phyloP scores from a whole-genome alignment of 2,113 vertebrate species.

The Ursus arctos region DNA sequence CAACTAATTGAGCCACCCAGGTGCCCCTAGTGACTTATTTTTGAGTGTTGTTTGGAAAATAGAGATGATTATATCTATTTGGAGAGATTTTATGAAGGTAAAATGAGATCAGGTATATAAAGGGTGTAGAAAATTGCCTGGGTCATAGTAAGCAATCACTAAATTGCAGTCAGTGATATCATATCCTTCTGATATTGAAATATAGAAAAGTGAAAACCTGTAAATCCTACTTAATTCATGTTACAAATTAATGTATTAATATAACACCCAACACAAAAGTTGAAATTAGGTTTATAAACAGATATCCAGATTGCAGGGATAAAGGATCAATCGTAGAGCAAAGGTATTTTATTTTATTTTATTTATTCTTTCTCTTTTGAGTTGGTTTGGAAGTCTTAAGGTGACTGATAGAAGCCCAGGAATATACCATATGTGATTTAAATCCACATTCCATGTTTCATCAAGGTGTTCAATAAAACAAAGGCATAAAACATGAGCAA shows the following conservation, averaged over 20 bases:
- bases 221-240: not conserved
- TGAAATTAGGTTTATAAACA: constrained; percentile 28
- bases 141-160: not conserved
- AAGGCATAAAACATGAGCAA: not conserved
- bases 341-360: not conserved
- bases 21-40: not conserved
- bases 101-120: not conserved
- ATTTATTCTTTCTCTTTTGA: not conserved
- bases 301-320: not conserved
- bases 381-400: not conserved
- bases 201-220: not conserved
- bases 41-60: not conserved
- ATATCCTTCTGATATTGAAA: constrained; percentile 13
- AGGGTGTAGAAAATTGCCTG: not conserved
- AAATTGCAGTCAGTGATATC: not conserved
- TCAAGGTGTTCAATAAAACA: not conserved
- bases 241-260: not conserved
- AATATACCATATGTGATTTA: not conserved
- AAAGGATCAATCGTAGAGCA: not conserved
- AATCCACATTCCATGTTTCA: not conserved
- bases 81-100: not conserved
- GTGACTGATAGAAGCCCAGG: not conserved
- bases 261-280: not conserved
- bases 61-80: not conserved
- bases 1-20: not conserved